These are phyloP conservation scores for Bubalus kerabau DNA, from an alignment of 2,113 vertebrate species.

Conservation along the genomic window DNA sequence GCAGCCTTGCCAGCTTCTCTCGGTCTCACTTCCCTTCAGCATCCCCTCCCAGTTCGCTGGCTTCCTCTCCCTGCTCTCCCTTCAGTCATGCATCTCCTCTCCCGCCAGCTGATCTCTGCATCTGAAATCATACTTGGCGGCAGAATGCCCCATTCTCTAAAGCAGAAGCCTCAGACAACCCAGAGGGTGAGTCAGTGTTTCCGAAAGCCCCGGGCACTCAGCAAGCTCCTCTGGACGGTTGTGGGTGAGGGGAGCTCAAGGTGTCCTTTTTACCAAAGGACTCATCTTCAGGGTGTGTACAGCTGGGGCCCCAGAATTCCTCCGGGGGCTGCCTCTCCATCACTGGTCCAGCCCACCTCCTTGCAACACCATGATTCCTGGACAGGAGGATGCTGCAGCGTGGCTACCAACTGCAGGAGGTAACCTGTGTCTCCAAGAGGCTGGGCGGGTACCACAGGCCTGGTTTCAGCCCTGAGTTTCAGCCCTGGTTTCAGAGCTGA, in stretches of 20 bases:
- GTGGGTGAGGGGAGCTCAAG: background rate
- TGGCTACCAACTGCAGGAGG: background rate
- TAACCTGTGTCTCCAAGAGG: background rate
- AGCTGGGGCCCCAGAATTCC: background rate
- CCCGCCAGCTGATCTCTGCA: background rate
- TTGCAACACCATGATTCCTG: background rate
- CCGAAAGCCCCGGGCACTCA: background rate
- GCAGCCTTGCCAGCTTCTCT: background rate
- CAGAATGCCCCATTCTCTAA: background rate
- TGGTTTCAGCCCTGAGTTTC: background rate
- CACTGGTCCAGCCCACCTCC: background rate
- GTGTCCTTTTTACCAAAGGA: background rate
- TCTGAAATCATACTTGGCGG: constrained; percentile 10
- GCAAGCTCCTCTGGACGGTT: background rate
- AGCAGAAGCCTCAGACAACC: background rate
- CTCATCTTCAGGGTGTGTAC: background rate
- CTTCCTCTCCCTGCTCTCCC: background rate
- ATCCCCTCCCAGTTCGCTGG: background rate
- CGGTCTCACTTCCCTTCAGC: accelerated
- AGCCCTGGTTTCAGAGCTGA: background rate
- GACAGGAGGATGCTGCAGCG: background rate
- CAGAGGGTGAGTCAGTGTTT: background rate
- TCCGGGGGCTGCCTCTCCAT: background rate
- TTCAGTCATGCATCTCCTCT: background rate
- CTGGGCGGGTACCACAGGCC: background rate